A percentile compares a stretch with the other conserved stretches of the same genome.
Conservation (phyloP, 2,888 invertebrate species). For the Diloba caeruleocephala region DNA sequence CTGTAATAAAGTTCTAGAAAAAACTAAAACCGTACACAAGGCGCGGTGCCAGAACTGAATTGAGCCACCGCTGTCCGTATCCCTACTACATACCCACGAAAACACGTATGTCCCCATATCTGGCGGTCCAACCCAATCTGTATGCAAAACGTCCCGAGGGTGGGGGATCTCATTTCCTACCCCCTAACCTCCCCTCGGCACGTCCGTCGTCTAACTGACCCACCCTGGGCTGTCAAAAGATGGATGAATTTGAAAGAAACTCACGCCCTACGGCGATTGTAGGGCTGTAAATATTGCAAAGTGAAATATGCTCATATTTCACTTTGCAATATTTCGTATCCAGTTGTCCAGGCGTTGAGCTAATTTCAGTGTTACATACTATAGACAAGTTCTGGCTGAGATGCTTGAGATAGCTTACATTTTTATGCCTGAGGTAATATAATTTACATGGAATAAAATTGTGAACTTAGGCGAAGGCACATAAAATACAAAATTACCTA, state of each 20-base stretch:
- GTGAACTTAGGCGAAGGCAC: too few relatives aligned
- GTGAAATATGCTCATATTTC: neutral
- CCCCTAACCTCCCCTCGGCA: constrained; percentile 27
- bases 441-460: too few relatives aligned
- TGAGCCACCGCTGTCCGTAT: constrained; percentile 21
- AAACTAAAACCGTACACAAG: constrained; percentile 13
- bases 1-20: constrained; percentile 6
- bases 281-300: constrained; percentile 34
- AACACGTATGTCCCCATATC: constrained; percentile 56
- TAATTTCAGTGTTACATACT: neutral
- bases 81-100: constrained; percentile 25
- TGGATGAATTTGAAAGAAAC: constrained; percentile 62
- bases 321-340: neutral
- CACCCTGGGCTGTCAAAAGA: constrained; percentile 59
- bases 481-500: too few relatives aligned
- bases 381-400: too few relatives aligned
- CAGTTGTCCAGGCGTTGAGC: neutral
- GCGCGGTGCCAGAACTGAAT: constrained; percentile 36
- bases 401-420: neutral
- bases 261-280: constrained; percentile 40
- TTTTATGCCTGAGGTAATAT: neutral
- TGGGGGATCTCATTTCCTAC: constrained; percentile 61
- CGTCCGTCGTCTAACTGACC: constrained; percentile 56
- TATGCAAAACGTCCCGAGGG: constrained; percentile 65
- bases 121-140: constrained; percentile 59